Evolutionary conservation across 2,113 vertebrate species (phyloP).

Genomic region (Epinephelus lanceolatus): DNA sequence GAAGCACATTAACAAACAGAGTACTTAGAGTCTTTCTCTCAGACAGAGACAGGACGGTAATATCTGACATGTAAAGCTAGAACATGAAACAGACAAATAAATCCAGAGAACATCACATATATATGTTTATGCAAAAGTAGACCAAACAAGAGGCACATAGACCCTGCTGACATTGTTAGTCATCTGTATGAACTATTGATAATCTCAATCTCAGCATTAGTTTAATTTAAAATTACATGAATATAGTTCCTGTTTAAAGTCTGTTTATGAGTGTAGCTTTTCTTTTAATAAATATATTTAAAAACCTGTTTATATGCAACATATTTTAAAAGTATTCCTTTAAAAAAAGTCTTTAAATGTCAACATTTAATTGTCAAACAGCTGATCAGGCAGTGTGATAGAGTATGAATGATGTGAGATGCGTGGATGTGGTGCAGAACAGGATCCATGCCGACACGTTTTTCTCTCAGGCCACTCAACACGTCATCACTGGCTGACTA

Average conservation of each 20-base stretch:
- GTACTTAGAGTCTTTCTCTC: slow-evolving; percentile 35
- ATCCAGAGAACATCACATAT: slow-evolving; percentile 54
- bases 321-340: slow-evolving; percentile 22
- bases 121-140: slow-evolving; percentile 58
- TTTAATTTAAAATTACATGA: slow-evolving; percentile 30
- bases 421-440: slow-evolving; percentile 68
- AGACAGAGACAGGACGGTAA: slow-evolving; percentile 56
- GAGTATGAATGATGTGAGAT: slow-evolving; percentile 76
- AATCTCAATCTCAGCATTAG: not conserved
- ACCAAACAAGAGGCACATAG: slow-evolving; percentile 57
- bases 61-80: slow-evolving; percentile 47
- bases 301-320: slow-evolving; percentile 11
- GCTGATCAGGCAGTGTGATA: slow-evolving; percentile 42
- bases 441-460: slow-evolving; percentile 74
- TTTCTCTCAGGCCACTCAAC: slow-evolving; percentile 61
- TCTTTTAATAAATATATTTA: not conserved
- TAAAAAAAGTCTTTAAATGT: slow-evolving; percentile 26
- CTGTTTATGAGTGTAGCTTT: slow-evolving; percentile 10
- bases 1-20: slow-evolving; percentile 57
- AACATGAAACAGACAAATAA: slow-evolving; percentile 42
- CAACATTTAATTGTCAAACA: slow-evolving; percentile 20
- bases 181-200: slow-evolving; percentile 43
- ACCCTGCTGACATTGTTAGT: slow-evolving; percentile 70
- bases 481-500: not conserved
- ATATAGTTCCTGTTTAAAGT: slow-evolving; percentile 31